Base-by-base conservation (phyloP, 2,888 invertebrate genomes). In the Cryptosula pallasiana region DNA sequence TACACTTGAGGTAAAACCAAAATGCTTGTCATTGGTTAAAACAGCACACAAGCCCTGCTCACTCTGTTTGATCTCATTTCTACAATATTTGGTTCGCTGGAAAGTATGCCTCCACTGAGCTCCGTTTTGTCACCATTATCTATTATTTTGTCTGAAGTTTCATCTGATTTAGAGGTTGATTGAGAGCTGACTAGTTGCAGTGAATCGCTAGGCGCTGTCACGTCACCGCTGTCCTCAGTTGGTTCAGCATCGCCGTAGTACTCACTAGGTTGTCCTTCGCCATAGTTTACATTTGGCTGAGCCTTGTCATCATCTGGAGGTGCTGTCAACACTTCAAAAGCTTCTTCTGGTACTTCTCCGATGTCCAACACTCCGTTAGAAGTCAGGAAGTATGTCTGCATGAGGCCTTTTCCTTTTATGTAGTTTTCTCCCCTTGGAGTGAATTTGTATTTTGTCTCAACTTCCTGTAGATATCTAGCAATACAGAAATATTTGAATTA, bases 401-500 rank as follows among this genome's bases (percentile, higher is more conserved):
- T 79, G 20, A 75, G 73, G 5, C 80, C 80, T 72, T 80, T 80
- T 1, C 80, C 79, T 73, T 80, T 80, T 20, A 80, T 76, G 1
- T 77, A 75, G n/a, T 78, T 74, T 32, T 76, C 76, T 0, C 78
- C 79, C 58, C 80, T 72, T 35, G 73, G 72, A 54, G 75, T 74
- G 35, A 78, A 74, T 32, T 20, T 35, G 71, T 71, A 75, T 36
- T 27, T 58, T 23, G 25, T 58, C 45, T 45, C 45, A 45, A 20
- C 34, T 34, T 27, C 32, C 32, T 25, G 5, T 32, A 63, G 3
- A 3, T n/a, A n/a, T n/a, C n/a, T n/a, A n/a, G n/a, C n/a, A n/a
- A n/a, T n/a, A n/a, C n/a, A n/a, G n/a, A n/a, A n/a, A n/a, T n/a
- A n/a, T n/a, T n/a, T n/a, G n/a, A n/a, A n/a, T n/a, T n/a, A n/a